Conservation (phyloP, 23 tunicate species). For the Aplidium turbinatum region DNA sequence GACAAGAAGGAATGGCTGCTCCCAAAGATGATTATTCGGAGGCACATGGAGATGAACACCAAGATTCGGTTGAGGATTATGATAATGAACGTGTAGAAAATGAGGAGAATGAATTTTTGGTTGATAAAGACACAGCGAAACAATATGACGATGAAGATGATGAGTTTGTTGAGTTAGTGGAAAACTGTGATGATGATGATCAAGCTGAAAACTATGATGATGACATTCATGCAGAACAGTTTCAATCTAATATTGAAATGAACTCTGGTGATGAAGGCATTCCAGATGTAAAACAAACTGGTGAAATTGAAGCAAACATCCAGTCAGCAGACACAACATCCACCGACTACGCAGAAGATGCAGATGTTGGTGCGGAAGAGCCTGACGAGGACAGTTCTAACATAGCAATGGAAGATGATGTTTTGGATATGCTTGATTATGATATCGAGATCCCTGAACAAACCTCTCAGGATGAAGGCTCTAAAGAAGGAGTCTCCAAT, state of each 20-base stretch:
- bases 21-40: neutral
- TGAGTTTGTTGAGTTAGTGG: neutral
- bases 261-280: neutral
- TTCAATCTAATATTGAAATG: neutral
- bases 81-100: neutral
- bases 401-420: slow-evolving; percentile 53
- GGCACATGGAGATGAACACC: neutral
- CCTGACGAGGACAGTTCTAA: slow-evolving; percentile 11
- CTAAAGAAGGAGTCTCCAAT: neutral
- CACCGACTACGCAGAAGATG: neutral
- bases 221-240: neutral
- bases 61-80: neutral
- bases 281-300: neutral
- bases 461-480: neutral
- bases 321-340: neutral
- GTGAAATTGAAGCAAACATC: neutral
- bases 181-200: neutral
- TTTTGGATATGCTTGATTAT: slow-evolving; percentile 70
- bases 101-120: neutral
- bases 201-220: neutral
- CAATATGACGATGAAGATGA: neutral
- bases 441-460: slow-evolving; percentile 52
- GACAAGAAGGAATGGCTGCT: neutral
- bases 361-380: neutral
- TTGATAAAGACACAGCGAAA: neutral